Evolutionary conservation across 1,140 invertebrate genomes (phyloP), one percentile per base, ranked within the genome.

Genomic region (Gryllus bimaculatus): DNA sequence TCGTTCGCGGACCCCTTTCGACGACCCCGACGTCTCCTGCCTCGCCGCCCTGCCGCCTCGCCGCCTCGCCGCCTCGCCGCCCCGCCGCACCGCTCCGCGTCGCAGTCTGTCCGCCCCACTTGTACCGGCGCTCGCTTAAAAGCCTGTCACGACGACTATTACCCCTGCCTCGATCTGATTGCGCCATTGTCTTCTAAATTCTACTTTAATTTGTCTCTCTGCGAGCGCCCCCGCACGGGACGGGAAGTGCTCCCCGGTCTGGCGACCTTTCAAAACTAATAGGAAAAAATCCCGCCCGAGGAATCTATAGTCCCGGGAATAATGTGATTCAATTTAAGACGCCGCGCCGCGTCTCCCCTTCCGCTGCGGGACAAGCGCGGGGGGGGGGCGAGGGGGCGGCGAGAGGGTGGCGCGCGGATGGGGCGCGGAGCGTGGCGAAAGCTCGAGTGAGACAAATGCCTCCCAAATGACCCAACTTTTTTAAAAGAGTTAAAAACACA

Each of bases 381-480:
- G 18, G 18, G 18, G 7, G 10, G 54, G 54, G 18, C 2, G 54
- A 7, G 54, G 7, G 54, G 18, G 18, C 0, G 54, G 18, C 10
- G 54, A 48, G 20, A 77, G n/a, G 47, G 76, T 20, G 48, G 48
- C 39, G 48, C 47, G 39, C 47, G 47, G 47, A 77, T 21, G 48
- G 2, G 48, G 8, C 21, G 7, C 26, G 12, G 47, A 48, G 47
- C 15, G 8, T 8, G 21, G 20, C 18, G 26, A 77, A 48, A 77
- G 47, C 47, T 54, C 47, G 48, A 77, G 76, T 48, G 76, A 77
- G 48, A 77, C 48, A 77, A 77, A 77, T 77, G 76, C 48, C 48
- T 77, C 76, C 76, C 76, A 77, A 77, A 77, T 77, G 76, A 77
- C 76, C 48, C 39, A 77, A 77, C 76, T 77, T 77, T 77, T 75